A percentile compares a stretch with the other conserved stretches of the same genome.
phyloP scores from a whole-genome alignment of 2,888 invertebrate species.

The Strigamia transsilvanica region DNA sequence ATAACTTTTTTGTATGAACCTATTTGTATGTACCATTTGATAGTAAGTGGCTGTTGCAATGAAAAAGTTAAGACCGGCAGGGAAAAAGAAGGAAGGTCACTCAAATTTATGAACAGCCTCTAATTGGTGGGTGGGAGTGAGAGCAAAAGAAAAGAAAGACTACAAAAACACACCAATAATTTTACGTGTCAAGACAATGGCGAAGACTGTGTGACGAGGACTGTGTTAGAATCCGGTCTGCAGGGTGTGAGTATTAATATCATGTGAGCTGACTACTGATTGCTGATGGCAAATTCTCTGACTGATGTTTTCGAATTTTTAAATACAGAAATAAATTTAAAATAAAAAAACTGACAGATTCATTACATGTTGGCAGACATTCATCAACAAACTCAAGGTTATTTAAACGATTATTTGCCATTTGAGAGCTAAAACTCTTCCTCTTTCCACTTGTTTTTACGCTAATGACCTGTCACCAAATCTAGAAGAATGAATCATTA shows the following conservation, averaged over 20 bases:
- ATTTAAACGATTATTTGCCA: not conserved
- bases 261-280: conserved; percentile 2
- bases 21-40: conserved; percentile 8
- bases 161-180: not conserved
- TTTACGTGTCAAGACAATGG: conserved; percentile 2
- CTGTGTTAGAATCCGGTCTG: not conserved
- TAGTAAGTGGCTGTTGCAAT: conserved; percentile 3
- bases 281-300: not conserved
- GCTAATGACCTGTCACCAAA: conserved; percentile 8
- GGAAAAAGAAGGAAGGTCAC: not conserved
- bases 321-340: not conserved
- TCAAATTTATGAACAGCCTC: conserved; percentile 8
- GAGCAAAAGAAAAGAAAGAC: conserved; percentile 7
- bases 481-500: not conserved
- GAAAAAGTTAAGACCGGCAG: conserved; percentile 8
- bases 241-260: not conserved
- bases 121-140: conserved; percentile 8
- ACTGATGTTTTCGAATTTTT: not conserved
- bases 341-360: not conserved
- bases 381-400: conserved; percentile 8
- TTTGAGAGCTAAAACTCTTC: not conserved
- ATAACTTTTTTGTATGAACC: not conserved
- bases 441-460: not conserved
- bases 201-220: not conserved
- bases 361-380: conserved; percentile 2